Percentiles rank a stretch among this genome's conserved stretches.
Evolutionary conservation across 2,888 invertebrate species (phyloP).

Genomic region (Gryllus longicercus): DNA sequence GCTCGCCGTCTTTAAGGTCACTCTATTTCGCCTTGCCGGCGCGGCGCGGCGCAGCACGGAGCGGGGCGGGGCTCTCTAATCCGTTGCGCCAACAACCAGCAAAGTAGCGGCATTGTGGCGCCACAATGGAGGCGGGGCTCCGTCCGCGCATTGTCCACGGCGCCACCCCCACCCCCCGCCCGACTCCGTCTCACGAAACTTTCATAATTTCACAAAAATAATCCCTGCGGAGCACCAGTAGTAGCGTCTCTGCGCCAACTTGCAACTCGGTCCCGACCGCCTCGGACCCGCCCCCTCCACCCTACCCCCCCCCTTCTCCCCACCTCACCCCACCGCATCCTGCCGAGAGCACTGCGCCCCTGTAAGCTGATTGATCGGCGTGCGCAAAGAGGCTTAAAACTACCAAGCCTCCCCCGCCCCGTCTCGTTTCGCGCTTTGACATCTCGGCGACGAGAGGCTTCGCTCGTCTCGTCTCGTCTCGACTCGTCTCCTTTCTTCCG

Average conservation of each 20-base stretch:
- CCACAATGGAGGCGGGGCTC: not conserved
- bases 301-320: too few relatives aligned
- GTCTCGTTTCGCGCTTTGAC: not conserved
- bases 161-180: not conserved
- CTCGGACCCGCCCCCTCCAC: not conserved
- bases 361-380: slow-evolving; percentile 2
- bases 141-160: not conserved
- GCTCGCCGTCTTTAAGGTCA: too few relatives aligned
- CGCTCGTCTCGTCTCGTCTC: too few relatives aligned
- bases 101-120: not conserved
- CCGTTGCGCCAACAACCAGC: not conserved
- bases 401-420: not conserved
- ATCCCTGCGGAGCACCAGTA: not conserved
- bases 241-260: not conserved
- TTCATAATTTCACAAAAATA: not conserved
- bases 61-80: not conserved
- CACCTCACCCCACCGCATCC: not conserved
- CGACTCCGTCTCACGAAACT: not conserved
- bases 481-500: too few relatives aligned
- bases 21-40: too few relatives aligned
- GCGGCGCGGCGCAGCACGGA: too few relatives aligned
- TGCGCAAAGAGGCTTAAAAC: slow-evolving; percentile 17
- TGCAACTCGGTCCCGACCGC: not conserved
- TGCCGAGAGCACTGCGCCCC: not conserved
- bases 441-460: not conserved